phyloP scores from a whole-genome alignment of 2,797 vertebrate species.

The Lepus oiostolus region DNA sequence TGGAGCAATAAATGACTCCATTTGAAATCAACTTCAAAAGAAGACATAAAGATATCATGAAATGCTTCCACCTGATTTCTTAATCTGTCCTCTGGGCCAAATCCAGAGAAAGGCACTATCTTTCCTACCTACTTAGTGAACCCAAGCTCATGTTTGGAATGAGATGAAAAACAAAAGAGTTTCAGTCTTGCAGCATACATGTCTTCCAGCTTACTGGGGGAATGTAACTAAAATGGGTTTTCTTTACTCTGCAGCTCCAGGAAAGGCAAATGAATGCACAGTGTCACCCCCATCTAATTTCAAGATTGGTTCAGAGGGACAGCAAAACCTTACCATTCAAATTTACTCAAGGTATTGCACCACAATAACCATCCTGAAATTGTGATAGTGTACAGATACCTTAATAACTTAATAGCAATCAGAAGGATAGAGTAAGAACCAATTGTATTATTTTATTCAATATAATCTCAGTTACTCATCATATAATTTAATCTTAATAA shows the following conservation, averaged over 20 bases:
- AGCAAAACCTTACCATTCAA: conserved; percentile 82
- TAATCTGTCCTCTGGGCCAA: conserved; percentile 78
- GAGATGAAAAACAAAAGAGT: conserved; percentile 73
- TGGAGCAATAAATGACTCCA: conserved; percentile 81
- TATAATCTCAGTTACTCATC: conserved; percentile 84
- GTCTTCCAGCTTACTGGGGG: conserved; percentile 87
- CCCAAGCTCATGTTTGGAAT: conserved; percentile 78
- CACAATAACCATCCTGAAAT: conserved; percentile 84
- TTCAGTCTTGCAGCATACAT: conserved; percentile 76
- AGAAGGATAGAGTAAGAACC: conserved; percentile 78
- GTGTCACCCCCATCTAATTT: conserved; percentile 88
- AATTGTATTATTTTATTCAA: conserved; percentile 77
- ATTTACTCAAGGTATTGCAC: conserved; percentile 84
- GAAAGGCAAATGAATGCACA: conserved; percentile 87
- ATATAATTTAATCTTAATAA: conserved; percentile 74
- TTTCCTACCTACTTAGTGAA: conserved; percentile 79
- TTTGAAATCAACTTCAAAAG: conserved; percentile 82
- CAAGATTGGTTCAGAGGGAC: conserved; percentile 85
- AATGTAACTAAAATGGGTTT: conserved; percentile 88
- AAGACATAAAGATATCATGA: conserved; percentile 82
- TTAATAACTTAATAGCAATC: conserved; percentile 54
- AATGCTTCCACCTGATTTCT: conserved; percentile 79
- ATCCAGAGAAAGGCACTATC: conserved; percentile 77
- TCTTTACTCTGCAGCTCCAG: conserved; percentile 84
- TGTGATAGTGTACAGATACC: conserved; percentile 86